Base-by-base conservation (phyloP, 2,113 vertebrate species). In the Podocnemis expansa region DNA sequence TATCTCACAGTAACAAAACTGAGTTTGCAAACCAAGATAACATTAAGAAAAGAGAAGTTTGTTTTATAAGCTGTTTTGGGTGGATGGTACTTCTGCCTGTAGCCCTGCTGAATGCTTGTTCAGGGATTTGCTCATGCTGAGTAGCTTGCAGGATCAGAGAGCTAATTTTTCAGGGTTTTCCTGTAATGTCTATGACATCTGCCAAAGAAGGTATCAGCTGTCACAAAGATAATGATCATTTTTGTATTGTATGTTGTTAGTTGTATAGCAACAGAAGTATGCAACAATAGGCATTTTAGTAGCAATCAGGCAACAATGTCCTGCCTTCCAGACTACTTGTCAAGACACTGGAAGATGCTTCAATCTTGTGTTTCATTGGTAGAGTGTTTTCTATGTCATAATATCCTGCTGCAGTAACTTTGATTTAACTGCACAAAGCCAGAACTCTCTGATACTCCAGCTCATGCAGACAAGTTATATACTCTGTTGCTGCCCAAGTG, bases 221-320 rank as follows among this genome's bases (percentile, higher is more conserved):
- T 91, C 80, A 56, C 60, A 43, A 49, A 79, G 52, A 89, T 52
- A 27, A 43, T 89, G 58, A 43, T 63, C 17, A 63, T 9, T 1
- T 78, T 75, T 67, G 93, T 95, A 45, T 87, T 96, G 92, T 24
- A 21, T 49, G 81, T 87, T n/a, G 51, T 43, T 87, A 82, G 52
- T 45, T 41, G 25, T 29, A 56, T 47, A 63, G 52, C 76, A 89
- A 34, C 19, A 10, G 0, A 79, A 87, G 29, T 49, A 1, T 52
- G 49, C 79, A 51, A 17, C 19, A 47, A 38, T 49, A 81, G 13
- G 49, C 70, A 60, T 2, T 88, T 88, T n/a, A 91, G 90, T 52
- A 82, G 52, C 80, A 83, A 70, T 84, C 12, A 41, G 14, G 88
- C 38, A 94, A 22, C 41, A 81, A 25, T 22, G 85, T 45, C 60